Evolutionary conservation across 2,797 vertebrate genomes (phyloP), one percentile per base, ranked within the genome.

Genomic region (Erpetoichthys calabaricus): DNA sequence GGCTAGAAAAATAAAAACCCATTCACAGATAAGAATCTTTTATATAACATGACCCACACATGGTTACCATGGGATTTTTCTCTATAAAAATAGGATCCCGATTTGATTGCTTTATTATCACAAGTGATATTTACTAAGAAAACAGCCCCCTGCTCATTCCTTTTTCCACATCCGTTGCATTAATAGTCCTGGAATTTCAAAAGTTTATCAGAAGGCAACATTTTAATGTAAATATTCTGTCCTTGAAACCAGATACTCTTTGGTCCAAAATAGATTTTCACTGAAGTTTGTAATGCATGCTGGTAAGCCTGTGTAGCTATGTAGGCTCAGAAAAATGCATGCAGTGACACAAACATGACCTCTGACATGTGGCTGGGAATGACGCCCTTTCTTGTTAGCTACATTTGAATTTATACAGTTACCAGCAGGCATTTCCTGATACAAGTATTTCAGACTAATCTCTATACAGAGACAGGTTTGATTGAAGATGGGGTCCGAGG

Each of bases 91-190:
- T 42, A 54, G 44, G 53, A 41, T 2, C 41, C 42, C 4, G 8
- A 5, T 43, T 43, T 8, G 5, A 54, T 54, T 6, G 53, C 53
- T 54, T 3, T 7, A 42, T 43, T 54, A 54, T 44, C 53, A 44
- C 10, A 54, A 54, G 41, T 25, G 53, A 54, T 54, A 54, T 54
- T 54, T 54, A 54, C 25, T 42, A 54, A 54, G 41, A 54, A 54
- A 54, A 54, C 53, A 54, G 9, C 53, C 53, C 53, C 4, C 53
- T 4, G 4, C 53, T 8, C 10, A 41, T 54, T 44, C 25, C n/a
- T 42, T 8, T 54, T 54, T 54, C 41, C 53, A 54, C 53, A 44
- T 54, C 53, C 41, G n/a, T 8, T 54, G 4, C 6, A 54, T 54
- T 54, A 54, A 42, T 43, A 42, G 42, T 54, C 7, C 25, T 42